phyloP scores from a whole-genome alignment of 1,140 invertebrate species.

The Ridgeia piscesae region DNA sequence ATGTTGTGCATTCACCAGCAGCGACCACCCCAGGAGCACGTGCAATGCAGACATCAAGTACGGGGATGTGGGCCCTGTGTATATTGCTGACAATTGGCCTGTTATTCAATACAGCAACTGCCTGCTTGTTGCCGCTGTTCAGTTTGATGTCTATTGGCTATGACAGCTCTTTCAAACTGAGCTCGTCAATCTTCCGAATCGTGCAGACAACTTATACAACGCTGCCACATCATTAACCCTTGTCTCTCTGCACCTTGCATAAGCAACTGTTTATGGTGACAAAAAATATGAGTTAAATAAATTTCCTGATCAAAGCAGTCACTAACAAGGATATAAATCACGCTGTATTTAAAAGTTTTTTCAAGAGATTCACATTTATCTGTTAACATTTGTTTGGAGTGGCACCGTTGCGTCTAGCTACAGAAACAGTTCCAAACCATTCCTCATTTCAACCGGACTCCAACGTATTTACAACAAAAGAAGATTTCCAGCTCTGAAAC shows the following conservation, averaged over 20 bases:
- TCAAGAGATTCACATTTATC: background rate
- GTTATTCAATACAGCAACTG: background rate
- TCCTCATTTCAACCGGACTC: background rate
- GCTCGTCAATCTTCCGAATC: background rate
- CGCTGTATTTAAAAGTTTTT: background rate
- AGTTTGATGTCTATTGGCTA: background rate
- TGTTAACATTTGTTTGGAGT: background rate
- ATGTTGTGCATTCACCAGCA: background rate
- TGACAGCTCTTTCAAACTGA: conserved; percentile 3
- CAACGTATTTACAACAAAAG: no score
- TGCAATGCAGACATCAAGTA: background rate
- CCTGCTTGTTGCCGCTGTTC: background rate
- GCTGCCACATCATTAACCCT: background rate
- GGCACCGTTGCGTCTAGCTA: background rate
- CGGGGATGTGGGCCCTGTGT: background rate
- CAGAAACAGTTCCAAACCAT: background rate
- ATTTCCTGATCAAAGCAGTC: background rate
- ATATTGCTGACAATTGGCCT: background rate
- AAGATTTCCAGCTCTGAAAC: no score
- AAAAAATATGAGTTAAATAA: background rate
- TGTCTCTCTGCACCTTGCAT: background rate
- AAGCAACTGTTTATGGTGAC: background rate
- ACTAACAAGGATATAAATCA: background rate
- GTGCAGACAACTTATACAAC: background rate
- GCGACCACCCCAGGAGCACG: background rate